Evolutionary conservation across 2,888 invertebrate genomes (phyloP).

Genomic region (Caenorhabditis plicata): DNA sequence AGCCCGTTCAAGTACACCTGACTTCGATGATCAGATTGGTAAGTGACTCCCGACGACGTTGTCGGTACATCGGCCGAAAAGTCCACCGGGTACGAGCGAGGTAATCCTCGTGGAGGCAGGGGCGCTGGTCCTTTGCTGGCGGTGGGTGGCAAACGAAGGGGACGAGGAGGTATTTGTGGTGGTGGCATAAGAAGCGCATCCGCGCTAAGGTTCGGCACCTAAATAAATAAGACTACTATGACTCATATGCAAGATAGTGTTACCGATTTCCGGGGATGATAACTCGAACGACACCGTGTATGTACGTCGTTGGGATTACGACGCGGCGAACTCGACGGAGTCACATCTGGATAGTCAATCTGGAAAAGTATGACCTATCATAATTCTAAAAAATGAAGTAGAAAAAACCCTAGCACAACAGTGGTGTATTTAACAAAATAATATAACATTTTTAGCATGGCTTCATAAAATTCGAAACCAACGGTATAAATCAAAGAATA

Average conservation of each 20-base stretch:
- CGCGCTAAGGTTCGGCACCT: constrained; percentile 23
- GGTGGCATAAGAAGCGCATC: constrained; percentile 41
- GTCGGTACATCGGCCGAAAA: constrained; percentile 50
- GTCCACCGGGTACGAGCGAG: constrained; percentile 43
- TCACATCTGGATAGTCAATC: constrained; percentile 49
- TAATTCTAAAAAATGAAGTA: too few species aligned
- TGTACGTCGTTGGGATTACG: constrained; percentile 5
- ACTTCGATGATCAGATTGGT: constrained; percentile 29
- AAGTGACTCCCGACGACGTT: constrained; percentile 23
- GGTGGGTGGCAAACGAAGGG: constrained; percentile 34
- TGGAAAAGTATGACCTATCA: too few species aligned
- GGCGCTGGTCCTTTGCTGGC: constrained; percentile 34
- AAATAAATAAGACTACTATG: not conserved
- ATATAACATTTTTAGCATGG: too few species aligned
- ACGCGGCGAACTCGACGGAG: constrained; percentile 16
- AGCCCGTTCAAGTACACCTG: constrained; percentile 43
- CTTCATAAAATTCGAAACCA: too few species aligned
- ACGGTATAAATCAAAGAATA: too few species aligned
- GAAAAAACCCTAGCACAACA: too few species aligned
- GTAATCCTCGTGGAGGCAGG: constrained; percentile 42
- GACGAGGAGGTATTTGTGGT: constrained; percentile 41
- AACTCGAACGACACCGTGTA: not conserved
- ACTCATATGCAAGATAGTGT: not conserved
- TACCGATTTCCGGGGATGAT: constrained; percentile 27
- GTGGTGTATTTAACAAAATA: too few species aligned